These are phyloP conservation scores for Halictus quadricinctus DNA, from an alignment of 2,888 invertebrate species.

Conservation along the genomic window DNA sequence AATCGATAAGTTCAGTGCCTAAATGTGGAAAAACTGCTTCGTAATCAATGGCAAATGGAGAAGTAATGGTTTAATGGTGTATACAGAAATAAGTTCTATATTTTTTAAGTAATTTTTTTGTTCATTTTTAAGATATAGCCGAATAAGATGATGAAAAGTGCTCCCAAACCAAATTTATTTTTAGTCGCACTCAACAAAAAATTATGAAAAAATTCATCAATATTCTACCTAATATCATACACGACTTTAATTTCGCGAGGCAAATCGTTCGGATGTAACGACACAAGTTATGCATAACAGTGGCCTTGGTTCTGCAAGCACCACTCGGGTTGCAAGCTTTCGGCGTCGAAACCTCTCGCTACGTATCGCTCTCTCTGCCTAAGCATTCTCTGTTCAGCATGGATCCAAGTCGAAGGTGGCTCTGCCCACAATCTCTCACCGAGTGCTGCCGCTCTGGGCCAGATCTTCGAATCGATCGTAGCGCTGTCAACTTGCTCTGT, in stretches of 20 bases:
- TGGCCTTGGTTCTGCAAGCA: slow-evolving; percentile 91
- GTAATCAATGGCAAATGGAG: too few relatives aligned
- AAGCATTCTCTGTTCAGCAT: slow-evolving; percentile 89
- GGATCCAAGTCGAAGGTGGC: slow-evolving; percentile 86
- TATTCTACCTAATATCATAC: too few relatives aligned
- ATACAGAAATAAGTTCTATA: too few relatives aligned
- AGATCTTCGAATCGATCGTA: slow-evolving; percentile 88
- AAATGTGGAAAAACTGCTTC: too few relatives aligned
- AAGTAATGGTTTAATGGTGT: too few relatives aligned
- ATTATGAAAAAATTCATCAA: too few relatives aligned
- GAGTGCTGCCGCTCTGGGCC: slow-evolving; percentile 93
- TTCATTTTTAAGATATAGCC: too few relatives aligned
- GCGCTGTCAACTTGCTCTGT: slow-evolving; percentile 91
- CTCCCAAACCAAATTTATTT: too few relatives aligned
- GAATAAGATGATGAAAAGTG: too few relatives aligned
- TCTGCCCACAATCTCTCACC: slow-evolving; percentile 93
- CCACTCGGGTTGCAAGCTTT: slow-evolving; percentile 92
- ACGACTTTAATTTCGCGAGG: neutral
- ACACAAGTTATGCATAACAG: slow-evolving; percentile 82
- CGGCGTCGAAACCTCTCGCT: slow-evolving; percentile 87
- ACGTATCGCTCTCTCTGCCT: slow-evolving; percentile 89
- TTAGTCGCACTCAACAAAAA: too few relatives aligned
- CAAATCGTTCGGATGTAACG: neutral
- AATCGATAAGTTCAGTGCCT: too few relatives aligned
- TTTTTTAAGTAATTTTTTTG: too few relatives aligned